Evolutionary conservation across 2,113 vertebrate genomes (phyloP).

Genomic region (Pyxicephalus adspersus): DNA sequence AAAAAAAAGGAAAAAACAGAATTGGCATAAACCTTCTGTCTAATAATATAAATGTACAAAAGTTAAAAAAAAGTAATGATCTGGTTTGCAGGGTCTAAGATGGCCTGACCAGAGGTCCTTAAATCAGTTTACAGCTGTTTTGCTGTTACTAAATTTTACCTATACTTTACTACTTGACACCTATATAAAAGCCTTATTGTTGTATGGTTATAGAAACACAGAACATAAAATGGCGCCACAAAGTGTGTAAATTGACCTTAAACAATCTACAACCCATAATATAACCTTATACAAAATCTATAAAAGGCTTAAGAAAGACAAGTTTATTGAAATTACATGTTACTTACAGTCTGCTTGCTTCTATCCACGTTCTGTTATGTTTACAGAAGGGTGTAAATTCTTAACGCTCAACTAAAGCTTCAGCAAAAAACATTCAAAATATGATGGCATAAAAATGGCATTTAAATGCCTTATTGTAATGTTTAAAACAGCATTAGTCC

Average conservation of each 20-base stretch:
- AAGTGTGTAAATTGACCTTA: constrained; percentile 36
- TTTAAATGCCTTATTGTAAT: no score
- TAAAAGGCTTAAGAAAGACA: constrained; percentile 34
- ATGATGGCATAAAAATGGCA: no score
- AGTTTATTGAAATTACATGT: constrained; percentile 20
- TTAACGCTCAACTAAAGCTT: not conserved
- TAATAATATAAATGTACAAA: no score
- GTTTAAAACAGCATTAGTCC: no score
- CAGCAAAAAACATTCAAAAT: no score
- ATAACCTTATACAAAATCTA: constrained; percentile 31
- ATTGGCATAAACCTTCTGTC: no score
- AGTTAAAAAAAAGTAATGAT: no score
- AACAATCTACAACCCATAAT: constrained; percentile 36
- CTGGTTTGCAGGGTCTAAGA: no score
- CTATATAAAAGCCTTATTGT: constrained; percentile 28
- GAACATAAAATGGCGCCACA: constrained; percentile 39
- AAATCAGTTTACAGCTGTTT: no score
- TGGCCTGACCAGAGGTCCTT: no score
- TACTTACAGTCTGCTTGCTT: not conserved
- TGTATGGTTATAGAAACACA: not conserved
- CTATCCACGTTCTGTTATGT: not conserved
- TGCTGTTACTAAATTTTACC: no score
- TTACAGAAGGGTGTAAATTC: not conserved
- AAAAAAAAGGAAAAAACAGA: no score
- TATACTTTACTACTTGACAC: not conserved